Conservation (phyloP, 2,888 invertebrate genomes). For the Dasypogon diadema region DNA sequence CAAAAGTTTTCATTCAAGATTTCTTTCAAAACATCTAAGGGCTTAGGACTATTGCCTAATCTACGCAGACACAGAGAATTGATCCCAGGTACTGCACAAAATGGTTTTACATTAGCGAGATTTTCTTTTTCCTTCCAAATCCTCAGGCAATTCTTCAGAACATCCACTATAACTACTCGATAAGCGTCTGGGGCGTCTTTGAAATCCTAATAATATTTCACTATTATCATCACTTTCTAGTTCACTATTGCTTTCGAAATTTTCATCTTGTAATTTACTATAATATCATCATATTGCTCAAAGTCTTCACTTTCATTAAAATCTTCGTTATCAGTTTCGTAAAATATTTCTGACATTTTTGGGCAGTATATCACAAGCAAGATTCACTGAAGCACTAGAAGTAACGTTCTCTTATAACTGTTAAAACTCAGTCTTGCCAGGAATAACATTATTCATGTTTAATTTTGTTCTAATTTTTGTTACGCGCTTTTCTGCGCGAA, state of each 20-base stretch:
- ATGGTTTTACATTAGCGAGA: too few relatives aligned
- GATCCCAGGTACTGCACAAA: not conserved
- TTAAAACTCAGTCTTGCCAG: not conserved
- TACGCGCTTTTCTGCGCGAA: too few relatives aligned
- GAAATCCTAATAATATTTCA: not conserved
- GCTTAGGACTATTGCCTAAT: too few relatives aligned
- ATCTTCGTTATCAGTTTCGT: not conserved
- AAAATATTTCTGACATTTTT: not conserved
- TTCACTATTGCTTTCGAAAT: not conserved
- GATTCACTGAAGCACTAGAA: too few relatives aligned
- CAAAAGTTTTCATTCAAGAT: too few relatives aligned
- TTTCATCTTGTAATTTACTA: too few relatives aligned
- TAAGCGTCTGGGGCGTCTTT: not conserved
- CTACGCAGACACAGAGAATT: too few relatives aligned
- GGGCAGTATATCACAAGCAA: too few relatives aligned
- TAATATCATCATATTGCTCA: not conserved
- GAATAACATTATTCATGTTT: not conserved
- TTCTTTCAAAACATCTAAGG: too few relatives aligned
- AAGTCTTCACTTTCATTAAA: not conserved
- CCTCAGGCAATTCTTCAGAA: not conserved
- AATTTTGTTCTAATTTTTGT: too few relatives aligned
- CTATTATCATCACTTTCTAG: not conserved
- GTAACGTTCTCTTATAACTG: too few relatives aligned
- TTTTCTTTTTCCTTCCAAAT: too few relatives aligned
- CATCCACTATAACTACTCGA: not conserved